Evolutionary conservation across 2,113 vertebrate species (phyloP).

Genomic region (Myrmophylax atrothorax): DNA sequence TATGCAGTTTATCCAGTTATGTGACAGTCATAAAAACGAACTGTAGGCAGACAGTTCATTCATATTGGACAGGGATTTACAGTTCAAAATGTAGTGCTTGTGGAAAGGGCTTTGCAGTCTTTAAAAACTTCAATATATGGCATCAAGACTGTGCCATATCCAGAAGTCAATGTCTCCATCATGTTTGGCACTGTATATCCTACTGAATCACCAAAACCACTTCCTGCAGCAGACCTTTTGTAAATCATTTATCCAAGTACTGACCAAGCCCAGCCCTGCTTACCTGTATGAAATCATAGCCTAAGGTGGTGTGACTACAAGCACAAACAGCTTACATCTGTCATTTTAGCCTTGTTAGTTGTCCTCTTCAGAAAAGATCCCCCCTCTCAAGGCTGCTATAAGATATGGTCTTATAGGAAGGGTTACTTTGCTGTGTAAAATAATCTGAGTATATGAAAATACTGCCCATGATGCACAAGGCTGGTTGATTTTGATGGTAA

Average conservation of each 20-base stretch:
- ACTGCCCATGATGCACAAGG: not conserved
- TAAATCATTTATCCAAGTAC: conserved; percentile 43
- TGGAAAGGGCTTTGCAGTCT: not conserved
- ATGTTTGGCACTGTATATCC: not conserved
- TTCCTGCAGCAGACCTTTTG: conserved; percentile 48
- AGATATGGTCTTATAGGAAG: not conserved
- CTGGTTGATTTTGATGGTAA: not conserved
- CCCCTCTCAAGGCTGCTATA: not conserved
- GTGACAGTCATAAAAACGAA: not conserved
- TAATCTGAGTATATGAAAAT: not conserved
- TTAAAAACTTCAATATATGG: not conserved
- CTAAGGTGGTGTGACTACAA: conserved; percentile 42
- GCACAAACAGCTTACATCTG: conserved; percentile 43
- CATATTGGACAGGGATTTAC: not conserved
- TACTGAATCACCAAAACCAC: conserved; percentile 62
- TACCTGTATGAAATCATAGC: conserved; percentile 47
- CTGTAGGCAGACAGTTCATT: not conserved
- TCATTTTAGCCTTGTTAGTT: not conserved
- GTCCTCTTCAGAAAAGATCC: not conserved
- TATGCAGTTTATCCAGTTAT: not conserved
- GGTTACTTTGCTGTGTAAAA: not conserved
- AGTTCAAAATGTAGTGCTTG: not conserved
- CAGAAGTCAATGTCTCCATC: not conserved
- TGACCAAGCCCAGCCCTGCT: conserved; percentile 58
- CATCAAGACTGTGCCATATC: not conserved